Evolutionary conservation across 2,113 vertebrate genomes (phyloP), one percentile per base, ranked within the genome.

Genomic region (Ursus arctos): DNA sequence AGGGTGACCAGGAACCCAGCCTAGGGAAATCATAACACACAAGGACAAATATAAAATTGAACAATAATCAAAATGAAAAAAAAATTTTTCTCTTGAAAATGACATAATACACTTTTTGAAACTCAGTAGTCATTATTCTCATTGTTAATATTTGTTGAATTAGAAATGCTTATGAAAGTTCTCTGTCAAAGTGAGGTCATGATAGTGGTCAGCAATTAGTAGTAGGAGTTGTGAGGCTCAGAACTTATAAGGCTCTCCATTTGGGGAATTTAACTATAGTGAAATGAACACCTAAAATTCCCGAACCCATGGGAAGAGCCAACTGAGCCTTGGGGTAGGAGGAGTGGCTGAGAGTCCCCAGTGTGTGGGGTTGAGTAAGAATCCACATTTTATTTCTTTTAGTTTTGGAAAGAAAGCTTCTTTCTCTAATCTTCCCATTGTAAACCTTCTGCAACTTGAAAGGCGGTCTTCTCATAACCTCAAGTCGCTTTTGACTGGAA

Each of bases 21-120:
- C 12, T 82, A 43, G 47, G 47, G 80, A 94, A 94, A 79, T 69
- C 12, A 3, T 31, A 91, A 40, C 21, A 81, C 2, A n/a, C 2
- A 69, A 94, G 4, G 49, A 51, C 90, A 28, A 76, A 65, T 63
- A 47, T 47, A 93, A 91, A 91, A 22, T 9, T 91, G 36, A 82
- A 81, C 57, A 81, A 88, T 71, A 90, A 61, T 14, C 53, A 94
- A 91, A 72, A 65, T 28, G 7, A 59, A 91, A 92, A 91, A 92
- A 87, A 91, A 74, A 57, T 12, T 55, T 61, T 88, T 84, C 61
- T 95, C 10, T 85, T 26, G 40, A 81, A 91, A 69, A 63, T 92
- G 28, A 86, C 40, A 72, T 1, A 88, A 36, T 53, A 1, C 11
- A 76, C 63, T 49, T 89, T 97, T 86, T 71, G 47, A 94, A 87